These are phyloP conservation scores for Acinonyx jubatus DNA, from an alignment of 2,113 vertebrate genomes.

Conservation along the genomic window DNA sequence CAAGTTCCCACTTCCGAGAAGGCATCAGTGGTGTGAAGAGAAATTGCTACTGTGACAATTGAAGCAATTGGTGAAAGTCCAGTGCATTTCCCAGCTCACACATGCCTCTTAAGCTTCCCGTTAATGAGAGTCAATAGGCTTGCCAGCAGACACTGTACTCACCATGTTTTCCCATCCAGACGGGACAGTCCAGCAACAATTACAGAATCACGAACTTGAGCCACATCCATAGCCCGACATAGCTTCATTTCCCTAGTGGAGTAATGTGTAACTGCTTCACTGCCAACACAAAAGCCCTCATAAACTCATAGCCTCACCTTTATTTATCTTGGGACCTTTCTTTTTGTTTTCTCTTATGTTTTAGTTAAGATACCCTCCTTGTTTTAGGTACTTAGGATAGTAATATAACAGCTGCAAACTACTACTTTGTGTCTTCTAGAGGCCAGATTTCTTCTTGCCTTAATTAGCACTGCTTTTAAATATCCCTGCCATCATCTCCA, in stretches of 20 bases:
- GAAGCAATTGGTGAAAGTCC: conserved; percentile 55
- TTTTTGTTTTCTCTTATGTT: conserved; percentile 36
- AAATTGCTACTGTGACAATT: conserved; percentile 58
- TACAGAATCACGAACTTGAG: conserved; percentile 16
- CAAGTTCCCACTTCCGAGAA: conserved; percentile 56
- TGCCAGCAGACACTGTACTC: conserved; percentile 17
- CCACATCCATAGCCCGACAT: neutral
- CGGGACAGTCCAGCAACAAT: conserved; percentile 24
- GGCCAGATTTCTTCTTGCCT: conserved; percentile 27
- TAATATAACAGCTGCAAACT: neutral
- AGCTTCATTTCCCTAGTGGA: conserved; percentile 23
- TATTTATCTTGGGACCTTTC: neutral
- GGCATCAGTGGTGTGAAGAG: neutral
- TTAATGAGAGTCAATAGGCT: conserved; percentile 43
- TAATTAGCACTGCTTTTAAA: conserved; percentile 13
- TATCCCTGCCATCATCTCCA: conserved; percentile 30
- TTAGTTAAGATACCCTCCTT: neutral
- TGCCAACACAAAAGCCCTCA: neutral
- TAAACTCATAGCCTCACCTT: neutral
- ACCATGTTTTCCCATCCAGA: neutral
- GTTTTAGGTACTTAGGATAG: conserved; percentile 14
- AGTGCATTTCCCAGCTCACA: conserved; percentile 48
- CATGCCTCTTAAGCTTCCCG: conserved; percentile 29
- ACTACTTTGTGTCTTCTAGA: neutral
- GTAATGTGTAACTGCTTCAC: conserved; percentile 19